phyloP scores from a whole-genome alignment of 2,888 invertebrate species.

The Melanostoma scalare region DNA sequence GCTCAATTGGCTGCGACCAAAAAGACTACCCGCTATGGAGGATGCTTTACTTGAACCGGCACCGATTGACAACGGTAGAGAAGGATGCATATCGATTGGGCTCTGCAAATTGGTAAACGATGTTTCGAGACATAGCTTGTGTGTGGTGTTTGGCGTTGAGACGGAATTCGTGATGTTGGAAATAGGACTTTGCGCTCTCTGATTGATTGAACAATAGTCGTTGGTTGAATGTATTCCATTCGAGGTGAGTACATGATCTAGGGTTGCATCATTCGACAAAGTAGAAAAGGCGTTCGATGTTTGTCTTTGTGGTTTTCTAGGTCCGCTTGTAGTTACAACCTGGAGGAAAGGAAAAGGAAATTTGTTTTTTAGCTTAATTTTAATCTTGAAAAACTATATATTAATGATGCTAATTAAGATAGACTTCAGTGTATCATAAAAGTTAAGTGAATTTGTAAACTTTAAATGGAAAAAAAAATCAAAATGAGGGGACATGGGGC shows the following conservation, averaged over 20 bases:
- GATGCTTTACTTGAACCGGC: slow-evolving; percentile 79
- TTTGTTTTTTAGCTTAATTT: slow-evolving; percentile 9
- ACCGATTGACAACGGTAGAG: slow-evolving; percentile 71
- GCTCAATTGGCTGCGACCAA: slow-evolving; percentile 81
- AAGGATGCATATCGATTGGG: slow-evolving; percentile 78
- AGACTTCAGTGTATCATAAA: slow-evolving; percentile 65
- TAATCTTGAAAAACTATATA: background rate
- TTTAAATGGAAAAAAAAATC: too few species aligned
- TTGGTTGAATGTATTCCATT: slow-evolving; percentile 78
- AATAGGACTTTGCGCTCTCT: slow-evolving; percentile 83
- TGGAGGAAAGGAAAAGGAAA: slow-evolving; percentile 78
- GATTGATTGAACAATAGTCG: slow-evolving; percentile 44
- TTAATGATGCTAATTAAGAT: slow-evolving; percentile 22
- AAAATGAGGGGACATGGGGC: too few species aligned
- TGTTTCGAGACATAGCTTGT: slow-evolving; percentile 87
- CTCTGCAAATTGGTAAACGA: slow-evolving; percentile 88
- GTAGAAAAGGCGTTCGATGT: slow-evolving; percentile 82
- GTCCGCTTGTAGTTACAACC: slow-evolving; percentile 91
- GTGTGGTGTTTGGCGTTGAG: slow-evolving; percentile 83
- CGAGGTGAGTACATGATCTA: slow-evolving; percentile 50
- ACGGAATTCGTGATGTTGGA: slow-evolving; percentile 81
- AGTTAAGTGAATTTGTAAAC: slow-evolving; percentile 17
- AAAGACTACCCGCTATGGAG: slow-evolving; percentile 80
- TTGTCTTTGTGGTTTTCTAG: slow-evolving; percentile 89
- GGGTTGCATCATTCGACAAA: slow-evolving; percentile 78